Percentiles rank a stretch among this genome's conserved stretches.
Conservation (phyloP, 2,888 invertebrate species). For the Silvanus unidentatus region DNA sequence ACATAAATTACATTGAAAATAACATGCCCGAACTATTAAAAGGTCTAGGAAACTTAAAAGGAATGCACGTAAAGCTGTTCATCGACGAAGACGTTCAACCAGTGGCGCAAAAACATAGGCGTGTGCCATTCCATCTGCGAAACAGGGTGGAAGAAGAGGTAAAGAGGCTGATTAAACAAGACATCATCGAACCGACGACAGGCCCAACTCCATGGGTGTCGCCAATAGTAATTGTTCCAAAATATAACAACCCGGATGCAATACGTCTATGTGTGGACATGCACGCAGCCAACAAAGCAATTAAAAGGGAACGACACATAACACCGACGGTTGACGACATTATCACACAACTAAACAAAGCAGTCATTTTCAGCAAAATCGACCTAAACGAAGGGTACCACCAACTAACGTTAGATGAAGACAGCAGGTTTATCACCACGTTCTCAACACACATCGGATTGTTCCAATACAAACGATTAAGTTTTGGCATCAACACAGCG, state of each 20-base stretch:
- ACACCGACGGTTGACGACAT: constrained; percentile 22
- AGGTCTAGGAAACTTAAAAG: constrained; percentile 24
- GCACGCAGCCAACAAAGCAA: constrained; percentile 20
- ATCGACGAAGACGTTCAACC: constrained; percentile 15
- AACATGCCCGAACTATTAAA: constrained; percentile 5
- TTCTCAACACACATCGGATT: constrained; percentile 38
- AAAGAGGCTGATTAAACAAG: constrained; percentile 12
- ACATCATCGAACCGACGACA: constrained; percentile 18
- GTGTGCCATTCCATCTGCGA: constrained; percentile 19
- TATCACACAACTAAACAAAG: constrained; percentile 14
- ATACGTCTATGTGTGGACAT: constrained; percentile 17
- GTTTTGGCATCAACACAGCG: constrained; percentile 26
- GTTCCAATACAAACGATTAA: constrained; percentile 37
- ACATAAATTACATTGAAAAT: too few species aligned
- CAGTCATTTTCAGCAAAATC: constrained; percentile 27
- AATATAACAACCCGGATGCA: constrained; percentile 10
- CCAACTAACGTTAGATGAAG: constrained; percentile 33
- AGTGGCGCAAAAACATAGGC: constrained; percentile 15
- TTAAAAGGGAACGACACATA: constrained; percentile 19
- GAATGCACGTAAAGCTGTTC: constrained; percentile 14
- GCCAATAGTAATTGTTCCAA: constrained; percentile 22
- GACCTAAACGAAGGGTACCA: constrained; percentile 38
- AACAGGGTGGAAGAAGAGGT: constrained; percentile 15
- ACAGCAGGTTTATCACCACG: constrained; percentile 36
- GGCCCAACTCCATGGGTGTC: constrained; percentile 21